These are phyloP conservation scores for Emberiza fucata DNA, from an alignment of 2,113 vertebrate species.

Conservation along the genomic window DNA sequence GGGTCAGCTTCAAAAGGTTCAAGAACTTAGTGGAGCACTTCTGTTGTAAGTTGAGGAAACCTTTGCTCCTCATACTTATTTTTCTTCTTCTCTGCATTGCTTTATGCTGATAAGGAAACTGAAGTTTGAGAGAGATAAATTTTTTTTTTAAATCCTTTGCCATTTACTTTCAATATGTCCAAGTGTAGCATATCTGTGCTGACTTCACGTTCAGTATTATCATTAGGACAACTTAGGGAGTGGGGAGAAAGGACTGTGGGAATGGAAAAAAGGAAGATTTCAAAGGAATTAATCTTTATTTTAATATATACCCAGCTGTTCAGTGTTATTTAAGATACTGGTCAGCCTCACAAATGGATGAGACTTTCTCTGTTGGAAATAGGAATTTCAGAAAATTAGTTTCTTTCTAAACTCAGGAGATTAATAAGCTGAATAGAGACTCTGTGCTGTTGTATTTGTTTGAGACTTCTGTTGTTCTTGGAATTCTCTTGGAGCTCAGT, in stretches of 20 bases:
- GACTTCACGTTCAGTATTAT: neutral
- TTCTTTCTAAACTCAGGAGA: neutral
- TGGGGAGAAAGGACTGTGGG: neutral
- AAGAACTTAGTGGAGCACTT: neutral
- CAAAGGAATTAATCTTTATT: neutral
- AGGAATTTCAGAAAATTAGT: neutral
- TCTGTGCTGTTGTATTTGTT: neutral
- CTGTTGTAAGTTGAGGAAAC: neutral
- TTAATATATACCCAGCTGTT: neutral
- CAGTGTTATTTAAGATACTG: neutral
- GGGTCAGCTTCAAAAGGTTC: slow-evolving; percentile 43
- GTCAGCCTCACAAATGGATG: neutral
- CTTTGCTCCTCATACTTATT: neutral
- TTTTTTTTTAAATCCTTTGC: neutral
- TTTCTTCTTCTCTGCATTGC: neutral
- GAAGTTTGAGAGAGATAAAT: neutral
- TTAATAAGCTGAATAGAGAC: neutral
- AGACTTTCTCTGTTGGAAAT: neutral
- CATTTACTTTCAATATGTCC: slow-evolving; percentile 8
- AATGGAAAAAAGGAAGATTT: neutral
- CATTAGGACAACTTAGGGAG: neutral
- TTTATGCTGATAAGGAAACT: slow-evolving; percentile 31
- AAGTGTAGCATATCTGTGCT: neutral
- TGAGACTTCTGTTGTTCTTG: neutral
- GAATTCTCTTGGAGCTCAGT: neutral